Percentiles rank a stretch among this genome's conserved stretches.
Conservation (phyloP, 2,113 vertebrate species). For the Poeciliopsis occidentalis region DNA sequence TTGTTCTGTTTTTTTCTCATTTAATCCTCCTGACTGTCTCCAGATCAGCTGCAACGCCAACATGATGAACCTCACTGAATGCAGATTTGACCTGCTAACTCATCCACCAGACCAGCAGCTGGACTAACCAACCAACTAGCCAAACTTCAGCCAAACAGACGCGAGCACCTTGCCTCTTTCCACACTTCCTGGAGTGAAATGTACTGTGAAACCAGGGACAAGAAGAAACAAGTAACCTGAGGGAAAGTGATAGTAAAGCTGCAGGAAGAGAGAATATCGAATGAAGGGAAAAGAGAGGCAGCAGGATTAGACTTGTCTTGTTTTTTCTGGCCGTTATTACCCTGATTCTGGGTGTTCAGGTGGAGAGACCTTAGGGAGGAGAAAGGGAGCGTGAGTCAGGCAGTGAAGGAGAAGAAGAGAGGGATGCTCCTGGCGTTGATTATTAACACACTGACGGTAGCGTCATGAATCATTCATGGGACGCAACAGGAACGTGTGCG, state of each 20-base stretch:
- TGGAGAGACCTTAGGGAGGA: constrained; percentile 12
- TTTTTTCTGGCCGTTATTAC: constrained; percentile 42
- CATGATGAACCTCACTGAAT: background rate
- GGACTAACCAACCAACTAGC: background rate
- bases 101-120: background rate
- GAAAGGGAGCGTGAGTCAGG: constrained; percentile 1
- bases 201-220: constrained; percentile 41
- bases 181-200: constrained; percentile 13
- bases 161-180: background rate
- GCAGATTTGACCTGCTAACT: background rate
- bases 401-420: constrained; percentile 1
- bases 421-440: constrained; percentile 52
- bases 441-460: constrained; percentile 45
- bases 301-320: constrained; percentile 69
- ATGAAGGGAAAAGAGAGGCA: constrained; percentile 5
- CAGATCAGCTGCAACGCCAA: background rate
- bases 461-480: constrained; percentile 51
- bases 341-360: constrained; percentile 25
- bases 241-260: constrained; percentile 50
- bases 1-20: background rate
- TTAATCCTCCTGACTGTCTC: background rate
- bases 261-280: constrained; percentile 5
- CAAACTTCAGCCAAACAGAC: background rate
- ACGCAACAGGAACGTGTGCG: background rate
- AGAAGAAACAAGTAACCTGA: constrained; percentile 54